Evolutionary conservation across 2,113 vertebrate species (phyloP), one percentile per base, ranked within the genome.

Genomic region (Podarcis cretensis): DNA sequence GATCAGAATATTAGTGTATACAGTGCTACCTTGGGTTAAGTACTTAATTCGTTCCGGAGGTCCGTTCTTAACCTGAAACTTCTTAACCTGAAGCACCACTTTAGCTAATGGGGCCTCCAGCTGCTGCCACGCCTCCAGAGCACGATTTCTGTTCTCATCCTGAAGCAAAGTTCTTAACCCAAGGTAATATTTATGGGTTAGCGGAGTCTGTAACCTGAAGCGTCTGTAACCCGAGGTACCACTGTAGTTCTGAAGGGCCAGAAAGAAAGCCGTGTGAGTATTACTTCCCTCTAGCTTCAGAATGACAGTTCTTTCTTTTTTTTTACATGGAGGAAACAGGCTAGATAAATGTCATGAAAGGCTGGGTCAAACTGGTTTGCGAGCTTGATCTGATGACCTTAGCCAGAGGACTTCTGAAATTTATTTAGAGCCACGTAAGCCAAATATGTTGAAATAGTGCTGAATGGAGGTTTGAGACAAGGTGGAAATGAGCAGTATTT

Each of bases 391-490:
- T 73, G 48, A 68, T 16, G 32, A 79, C 35, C 35, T 40, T 76
- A 75, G 35, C 5, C 54, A 77, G 27, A 79, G 6, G 66, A 9
- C 7, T 76, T 48, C 30, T 75, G 27, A 66, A 16, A 12, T 88
- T 83, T 65, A 86, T 37, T 54, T 66, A 84, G 69, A 77, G 81
- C 73, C 73, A 89, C 63, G 75, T 89, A 83, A 84, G n/a, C 74
- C 23, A 84, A 89, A 48, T 32, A 57, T 78, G 27, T 20, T 77
- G 59, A 75, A 48, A 83, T 20, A 20, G 25, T 23, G 40, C 75
- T 83, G 80, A 35, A 13, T 20, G 63, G 54, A 18, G 5, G 27
- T 81, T 6, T 76, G 32, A 23, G 63, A 2, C 35, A 40, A 54
- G 27, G n/a, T 20, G 21, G 73, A 76, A 27, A 3, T 43, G 21